These are phyloP conservation scores for Hybognathus amarus DNA, from an alignment of 2,797 vertebrate species.

Conservation along the genomic window DNA sequence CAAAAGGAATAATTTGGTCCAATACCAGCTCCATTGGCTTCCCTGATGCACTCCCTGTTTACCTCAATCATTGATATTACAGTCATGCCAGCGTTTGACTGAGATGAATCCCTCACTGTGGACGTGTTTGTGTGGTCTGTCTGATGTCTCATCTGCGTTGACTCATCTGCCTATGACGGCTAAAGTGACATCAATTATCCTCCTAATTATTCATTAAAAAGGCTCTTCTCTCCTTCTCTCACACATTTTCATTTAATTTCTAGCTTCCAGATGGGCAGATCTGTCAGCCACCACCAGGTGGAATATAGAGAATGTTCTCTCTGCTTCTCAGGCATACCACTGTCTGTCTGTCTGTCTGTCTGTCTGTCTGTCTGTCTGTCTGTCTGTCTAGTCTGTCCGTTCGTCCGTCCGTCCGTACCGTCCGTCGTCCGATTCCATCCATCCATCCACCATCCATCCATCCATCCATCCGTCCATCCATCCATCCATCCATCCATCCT, in stretches of 20 bases:
- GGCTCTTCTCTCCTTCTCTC: conserved; percentile 26
- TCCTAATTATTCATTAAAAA: conserved; percentile 80
- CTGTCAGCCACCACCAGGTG: conserved; percentile 8
- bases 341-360: too few relatives aligned
- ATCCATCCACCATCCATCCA: too few relatives aligned
- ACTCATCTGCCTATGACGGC: conserved; percentile 76
- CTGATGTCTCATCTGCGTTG: conserved; percentile 38
- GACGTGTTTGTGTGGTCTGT: conserved; percentile 25
- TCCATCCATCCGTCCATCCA: too few relatives aligned
- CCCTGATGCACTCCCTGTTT: conserved; percentile 4
- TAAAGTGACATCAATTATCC: conserved; percentile 82
- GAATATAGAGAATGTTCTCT: not conserved
- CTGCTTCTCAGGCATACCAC: not conserved
- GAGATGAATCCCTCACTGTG: conserved; percentile 18
- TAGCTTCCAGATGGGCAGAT: conserved; percentile 20
- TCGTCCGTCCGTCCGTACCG: accelerated
- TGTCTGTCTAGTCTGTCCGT: accelerated
- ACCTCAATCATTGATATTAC: conserved; percentile 16
- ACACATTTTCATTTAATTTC: conserved; percentile 25
- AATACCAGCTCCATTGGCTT: not conserved
- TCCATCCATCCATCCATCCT: too few relatives aligned
- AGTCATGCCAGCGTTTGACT: conserved; percentile 16
- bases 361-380: accelerated
- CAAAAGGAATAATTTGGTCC: not conserved
- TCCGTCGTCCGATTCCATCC: too few relatives aligned